phyloP scores from a whole-genome alignment of 2,113 vertebrate genomes.

The Vireo altiloquus region DNA sequence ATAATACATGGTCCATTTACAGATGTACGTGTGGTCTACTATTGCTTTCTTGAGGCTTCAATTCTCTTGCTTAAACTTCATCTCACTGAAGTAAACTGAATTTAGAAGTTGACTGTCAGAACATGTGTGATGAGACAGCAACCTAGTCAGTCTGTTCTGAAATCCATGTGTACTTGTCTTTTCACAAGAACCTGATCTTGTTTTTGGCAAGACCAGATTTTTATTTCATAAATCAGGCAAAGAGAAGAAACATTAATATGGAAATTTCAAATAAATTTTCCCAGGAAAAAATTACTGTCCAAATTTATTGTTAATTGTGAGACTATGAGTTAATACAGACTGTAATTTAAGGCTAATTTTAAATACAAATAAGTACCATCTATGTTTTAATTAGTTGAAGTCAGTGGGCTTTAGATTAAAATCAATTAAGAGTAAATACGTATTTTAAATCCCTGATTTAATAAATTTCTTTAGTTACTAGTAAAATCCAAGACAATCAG shows the following conservation, averaged over 20 bases:
- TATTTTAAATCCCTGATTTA: background rate
- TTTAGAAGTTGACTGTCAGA: background rate
- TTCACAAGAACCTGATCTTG: background rate
- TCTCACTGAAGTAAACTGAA: background rate
- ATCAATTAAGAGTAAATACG: background rate
- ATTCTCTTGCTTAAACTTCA: background rate
- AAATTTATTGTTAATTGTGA: background rate
- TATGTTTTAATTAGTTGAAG: background rate
- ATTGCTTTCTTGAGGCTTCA: background rate
- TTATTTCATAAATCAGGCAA: background rate
- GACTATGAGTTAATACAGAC: background rate
- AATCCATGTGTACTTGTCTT: background rate
- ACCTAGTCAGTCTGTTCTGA: background rate
- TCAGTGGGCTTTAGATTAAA: background rate
- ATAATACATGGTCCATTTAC: background rate
- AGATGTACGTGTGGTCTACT: background rate
- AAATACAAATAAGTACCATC: background rate
- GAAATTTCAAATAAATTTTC: background rate
- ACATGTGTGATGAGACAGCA: background rate
- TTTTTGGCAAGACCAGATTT: background rate
- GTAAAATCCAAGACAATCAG: background rate
- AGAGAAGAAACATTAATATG: background rate
- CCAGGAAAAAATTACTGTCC: background rate
- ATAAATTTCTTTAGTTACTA: background rate
- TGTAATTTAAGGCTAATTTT: background rate